Conservation (phyloP, 2,113 vertebrate genomes). For the Penelope pileata region DNA sequence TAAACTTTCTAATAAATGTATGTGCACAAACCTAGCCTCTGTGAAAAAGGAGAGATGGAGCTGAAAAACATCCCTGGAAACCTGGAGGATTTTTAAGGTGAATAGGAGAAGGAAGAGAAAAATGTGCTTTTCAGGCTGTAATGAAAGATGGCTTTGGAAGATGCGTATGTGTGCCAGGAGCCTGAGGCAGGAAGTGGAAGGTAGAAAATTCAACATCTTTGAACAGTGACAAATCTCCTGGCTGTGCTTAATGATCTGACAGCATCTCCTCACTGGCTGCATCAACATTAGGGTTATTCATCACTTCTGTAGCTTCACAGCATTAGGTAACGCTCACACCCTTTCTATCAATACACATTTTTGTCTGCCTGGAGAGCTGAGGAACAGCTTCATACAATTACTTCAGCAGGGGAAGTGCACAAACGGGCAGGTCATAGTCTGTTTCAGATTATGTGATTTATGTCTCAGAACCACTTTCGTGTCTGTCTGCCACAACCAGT, state of each 20-base stretch:
- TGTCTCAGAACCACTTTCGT: background rate
- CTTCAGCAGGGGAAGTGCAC: background rate
- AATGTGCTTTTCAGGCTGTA: background rate
- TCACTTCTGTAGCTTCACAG: constrained; percentile 30
- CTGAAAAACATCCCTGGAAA: background rate
- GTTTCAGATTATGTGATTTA: background rate
- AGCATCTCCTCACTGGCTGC: constrained; percentile 7
- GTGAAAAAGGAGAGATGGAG: background rate
- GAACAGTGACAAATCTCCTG: constrained; percentile 28
- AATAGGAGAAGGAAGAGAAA: background rate
- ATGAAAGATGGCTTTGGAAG: constrained; percentile 16
- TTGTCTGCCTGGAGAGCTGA: constrained; percentile 25
- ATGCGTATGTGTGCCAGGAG: background rate
- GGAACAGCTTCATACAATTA: background rate
- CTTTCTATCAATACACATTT: constrained; percentile 18
- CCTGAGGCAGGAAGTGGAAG: constrained; percentile 2
- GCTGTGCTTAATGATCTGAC: constrained; percentile 36
- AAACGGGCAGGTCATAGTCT: background rate
- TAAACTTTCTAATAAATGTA: background rate
- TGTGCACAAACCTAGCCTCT: background rate
- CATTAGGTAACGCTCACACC: background rate
- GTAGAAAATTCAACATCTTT: background rate
- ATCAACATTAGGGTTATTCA: background rate
- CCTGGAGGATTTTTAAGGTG: background rate
- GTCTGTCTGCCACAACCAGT: background rate